A percentile compares a stretch with the other conserved stretches of the same genome.
phyloP scores from a whole-genome alignment of 2,888 invertebrate species.

The Macroteleia sp. region DNA sequence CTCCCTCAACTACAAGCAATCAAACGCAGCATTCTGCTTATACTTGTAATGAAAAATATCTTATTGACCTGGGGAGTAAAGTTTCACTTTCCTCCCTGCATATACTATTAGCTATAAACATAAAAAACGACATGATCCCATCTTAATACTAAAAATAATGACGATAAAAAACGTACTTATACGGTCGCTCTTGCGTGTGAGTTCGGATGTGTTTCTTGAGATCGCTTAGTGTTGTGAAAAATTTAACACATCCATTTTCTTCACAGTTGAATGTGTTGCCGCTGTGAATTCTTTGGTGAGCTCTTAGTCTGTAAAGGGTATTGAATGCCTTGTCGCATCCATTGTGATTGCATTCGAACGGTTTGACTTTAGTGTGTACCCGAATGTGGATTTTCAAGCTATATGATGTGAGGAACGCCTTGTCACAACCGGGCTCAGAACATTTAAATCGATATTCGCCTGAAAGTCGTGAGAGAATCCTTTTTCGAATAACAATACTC shows the following conservation, averaged over 20 bases:
- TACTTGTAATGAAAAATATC: no score
- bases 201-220: conserved; percentile 96
- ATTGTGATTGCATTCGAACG: conserved; percentile 92
- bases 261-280: conserved; percentile 97
- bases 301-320: conserved; percentile 94
- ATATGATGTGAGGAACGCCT: conserved; percentile 97
- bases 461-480: conserved; percentile 83
- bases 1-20: no score
- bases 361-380: conserved; percentile 96
- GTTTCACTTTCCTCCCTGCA: no score
- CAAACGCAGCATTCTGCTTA: no score
- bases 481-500: conserved; percentile 64
- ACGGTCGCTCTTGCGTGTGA: conserved; percentile 95
- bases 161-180: conserved; percentile 89
- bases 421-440: conserved; percentile 93
- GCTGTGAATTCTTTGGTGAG: conserved; percentile 96
- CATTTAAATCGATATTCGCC: conserved; percentile 98
- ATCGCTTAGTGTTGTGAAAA: conserved; percentile 97
- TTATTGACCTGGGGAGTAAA: no score
- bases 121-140: no score
- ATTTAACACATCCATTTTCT: conserved; percentile 92
- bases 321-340: conserved; percentile 97
- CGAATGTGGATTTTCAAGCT: conserved; percentile 97
- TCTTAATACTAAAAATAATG: no score
- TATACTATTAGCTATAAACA: no score